phyloP scores from a whole-genome alignment of 2,888 invertebrate species.

The Eustalomyia histrio region DNA sequence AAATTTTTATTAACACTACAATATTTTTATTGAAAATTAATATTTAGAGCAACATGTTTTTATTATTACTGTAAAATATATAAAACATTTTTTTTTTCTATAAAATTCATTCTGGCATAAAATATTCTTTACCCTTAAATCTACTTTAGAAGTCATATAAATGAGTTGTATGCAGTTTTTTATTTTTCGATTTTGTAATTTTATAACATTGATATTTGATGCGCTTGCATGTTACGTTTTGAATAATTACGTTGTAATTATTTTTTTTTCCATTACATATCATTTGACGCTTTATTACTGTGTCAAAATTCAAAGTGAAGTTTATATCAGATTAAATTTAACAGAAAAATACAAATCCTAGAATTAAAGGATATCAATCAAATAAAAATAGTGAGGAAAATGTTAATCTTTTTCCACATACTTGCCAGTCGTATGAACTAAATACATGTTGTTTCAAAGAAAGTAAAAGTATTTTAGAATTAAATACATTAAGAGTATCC shows the following conservation, averaged over 20 bases:
- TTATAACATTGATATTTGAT: conserved; percentile 7
- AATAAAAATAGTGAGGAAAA: conserved; percentile 2
- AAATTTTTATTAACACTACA: too few species aligned
- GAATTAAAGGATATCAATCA: not conserved
- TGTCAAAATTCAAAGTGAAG: conserved; percentile 1
- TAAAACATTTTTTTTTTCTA: too few species aligned
- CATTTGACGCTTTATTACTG: not conserved
- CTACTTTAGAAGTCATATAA: too few species aligned
- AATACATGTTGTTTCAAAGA: not conserved
- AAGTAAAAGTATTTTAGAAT: not conserved
- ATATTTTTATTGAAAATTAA: too few species aligned
- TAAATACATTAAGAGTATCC: not conserved
- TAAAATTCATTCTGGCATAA: too few species aligned
- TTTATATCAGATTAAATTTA: not conserved
- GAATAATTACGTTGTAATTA: not conserved
- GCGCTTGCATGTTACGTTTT: not conserved
- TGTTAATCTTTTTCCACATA: conserved; percentile 35
- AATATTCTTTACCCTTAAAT: too few species aligned
- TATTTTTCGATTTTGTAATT: not conserved
- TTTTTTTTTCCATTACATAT: not conserved
- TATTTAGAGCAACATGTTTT: too few species aligned
- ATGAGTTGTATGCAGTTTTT: not conserved
- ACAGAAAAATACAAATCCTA: not conserved
- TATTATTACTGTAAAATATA: too few species aligned
- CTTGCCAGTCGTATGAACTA: not conserved